A percentile compares a stretch with the other conserved stretches of the same genome.
These are phyloP conservation scores for Recurvirostra avosetta DNA, from an alignment of 2,113 vertebrate species.

Conservation along the genomic window DNA sequence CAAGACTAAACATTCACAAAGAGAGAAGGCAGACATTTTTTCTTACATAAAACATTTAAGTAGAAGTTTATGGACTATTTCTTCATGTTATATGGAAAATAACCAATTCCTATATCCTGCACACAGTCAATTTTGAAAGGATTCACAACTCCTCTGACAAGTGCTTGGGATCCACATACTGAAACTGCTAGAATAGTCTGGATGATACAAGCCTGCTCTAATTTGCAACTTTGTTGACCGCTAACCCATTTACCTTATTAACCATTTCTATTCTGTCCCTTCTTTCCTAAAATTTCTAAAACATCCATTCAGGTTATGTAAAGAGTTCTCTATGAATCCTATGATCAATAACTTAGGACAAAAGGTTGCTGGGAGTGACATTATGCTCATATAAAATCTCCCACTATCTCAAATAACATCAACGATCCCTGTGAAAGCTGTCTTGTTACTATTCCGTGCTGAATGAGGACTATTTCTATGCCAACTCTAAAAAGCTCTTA, in stretches of 20 bases:
- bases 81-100: background rate
- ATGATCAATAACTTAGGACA: background rate
- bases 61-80: background rate
- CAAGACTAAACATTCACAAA: background rate
- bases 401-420: background rate
- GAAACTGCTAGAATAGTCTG: background rate
- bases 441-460: background rate
- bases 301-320: background rate
- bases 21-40: background rate
- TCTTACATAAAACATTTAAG: background rate
- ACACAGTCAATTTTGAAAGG: background rate
- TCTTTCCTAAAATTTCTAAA: background rate
- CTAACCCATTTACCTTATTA: background rate
- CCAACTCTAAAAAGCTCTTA: background rate
- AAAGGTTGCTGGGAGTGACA: background rate
- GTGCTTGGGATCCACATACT: background rate
- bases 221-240: rapidly evolving
- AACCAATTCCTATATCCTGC: background rate
- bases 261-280: background rate
- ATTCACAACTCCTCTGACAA: background rate
- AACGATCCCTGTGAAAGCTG: background rate
- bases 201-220: background rate
- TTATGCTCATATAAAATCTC: no score
- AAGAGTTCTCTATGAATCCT: background rate
- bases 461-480: background rate